Conservation (phyloP, 1,140 invertebrate species). For the Batillaria attramentaria region DNA sequence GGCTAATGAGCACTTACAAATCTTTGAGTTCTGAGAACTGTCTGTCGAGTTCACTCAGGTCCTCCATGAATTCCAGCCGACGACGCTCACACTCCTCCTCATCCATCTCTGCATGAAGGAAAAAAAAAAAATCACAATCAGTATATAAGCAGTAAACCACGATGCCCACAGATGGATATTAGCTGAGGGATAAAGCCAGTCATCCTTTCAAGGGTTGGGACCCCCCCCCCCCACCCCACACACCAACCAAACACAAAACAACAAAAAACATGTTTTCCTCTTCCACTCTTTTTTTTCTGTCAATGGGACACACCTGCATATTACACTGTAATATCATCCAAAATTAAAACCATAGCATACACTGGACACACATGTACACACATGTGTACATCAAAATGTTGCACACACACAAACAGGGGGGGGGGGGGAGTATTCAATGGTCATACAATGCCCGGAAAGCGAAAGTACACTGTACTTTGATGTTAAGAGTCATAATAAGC, state of each 20-base stretch:
- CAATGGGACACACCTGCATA: background rate
- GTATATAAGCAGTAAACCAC: background rate
- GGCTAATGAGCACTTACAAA: constrained; percentile 76
- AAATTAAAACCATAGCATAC: no score
- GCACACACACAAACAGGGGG: no score
- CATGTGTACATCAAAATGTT: no score
- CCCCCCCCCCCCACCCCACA: background rate
- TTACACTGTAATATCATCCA: no score
- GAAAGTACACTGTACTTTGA: no score
- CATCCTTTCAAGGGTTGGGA: no score
- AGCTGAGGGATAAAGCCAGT: no score
- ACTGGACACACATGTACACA: no score
- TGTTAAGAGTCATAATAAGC: no score
- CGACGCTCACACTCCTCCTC: constrained; percentile 91
- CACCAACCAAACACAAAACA: background rate
- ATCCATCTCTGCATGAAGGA: constrained; percentile 91
- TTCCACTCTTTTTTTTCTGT: background rate
- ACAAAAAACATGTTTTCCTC: background rate
- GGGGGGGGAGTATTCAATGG: no score
- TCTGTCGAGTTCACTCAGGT: constrained; percentile 88
- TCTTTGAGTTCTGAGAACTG: constrained; percentile 91
- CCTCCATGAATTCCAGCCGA: constrained; percentile 86
- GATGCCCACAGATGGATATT: no score
- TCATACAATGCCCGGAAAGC: no score
- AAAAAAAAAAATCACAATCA: background rate